Base-by-base conservation (phyloP, 2,888 invertebrate species). In the Hyalella azteca region DNA sequence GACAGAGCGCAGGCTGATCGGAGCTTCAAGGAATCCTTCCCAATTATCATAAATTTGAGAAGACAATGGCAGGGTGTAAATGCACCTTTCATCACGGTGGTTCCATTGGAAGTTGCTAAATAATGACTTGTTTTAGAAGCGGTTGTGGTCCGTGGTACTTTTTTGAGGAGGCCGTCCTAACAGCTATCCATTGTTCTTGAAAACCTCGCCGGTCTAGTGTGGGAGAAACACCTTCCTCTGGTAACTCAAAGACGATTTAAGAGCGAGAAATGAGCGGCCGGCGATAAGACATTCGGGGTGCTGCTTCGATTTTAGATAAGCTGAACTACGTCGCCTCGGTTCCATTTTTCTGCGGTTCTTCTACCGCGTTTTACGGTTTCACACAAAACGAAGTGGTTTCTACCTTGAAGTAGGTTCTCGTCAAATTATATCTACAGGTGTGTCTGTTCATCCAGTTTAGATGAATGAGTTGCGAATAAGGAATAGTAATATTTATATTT, bases 41-140 rank as follows among this genome's bases (percentile, higher is more conserved):
- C 66, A 66, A 66, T 66, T 66, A 66, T 66, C 36, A 66, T 66
- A 66, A 66, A 66, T 66, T 36, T 66, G 19, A 22, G 19, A 66
- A 66, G 66, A 66, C 66, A 66, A 66, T 66, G 66, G 66, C 36
- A n/a, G 32, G 36, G 66, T 66, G 66, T 66, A 66, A 66, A 66
- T 66, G 66, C 36, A n/a, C 66, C 66, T 66, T 66, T 66, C 66
- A 66, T 66, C 66, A 66, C 66, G 66, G 66, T 66, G 66, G 66
- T 66, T 36, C 66, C 66, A 36, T 36, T 66, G 5, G 36, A 66
- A n/a, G 66, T 66, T 66, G 66, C 66, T 66, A 66, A 66, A 66
- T 66, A 66, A 66, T 36, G 66, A 66, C 66, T 66, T 66, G 66
- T 66, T 66, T 66, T 66, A 66, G 66, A 66, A 54, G 66, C 22